Evolutionary conservation across 2,113 vertebrate genomes (phyloP).

Genomic region (Sterna hirundo): DNA sequence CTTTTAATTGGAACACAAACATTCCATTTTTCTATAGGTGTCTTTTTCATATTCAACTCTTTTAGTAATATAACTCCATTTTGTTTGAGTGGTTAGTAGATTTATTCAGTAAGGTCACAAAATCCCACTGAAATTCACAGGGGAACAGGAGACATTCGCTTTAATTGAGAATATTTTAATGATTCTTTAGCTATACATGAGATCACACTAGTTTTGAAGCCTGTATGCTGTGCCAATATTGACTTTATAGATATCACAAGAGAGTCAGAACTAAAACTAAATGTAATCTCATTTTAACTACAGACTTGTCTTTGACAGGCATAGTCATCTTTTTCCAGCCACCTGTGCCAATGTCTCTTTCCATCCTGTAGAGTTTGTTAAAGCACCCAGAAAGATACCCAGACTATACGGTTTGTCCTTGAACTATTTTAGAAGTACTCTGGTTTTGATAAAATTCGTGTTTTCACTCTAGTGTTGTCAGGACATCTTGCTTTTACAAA

Average conservation of each 20-base stretch:
- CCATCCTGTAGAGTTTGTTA: neutral
- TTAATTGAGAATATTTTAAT: conserved; percentile 18
- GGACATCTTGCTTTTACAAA: neutral
- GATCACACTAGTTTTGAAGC: neutral
- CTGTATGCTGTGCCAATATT: neutral
- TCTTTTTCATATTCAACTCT: neutral
- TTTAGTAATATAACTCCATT: neutral
- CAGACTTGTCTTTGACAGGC: neutral
- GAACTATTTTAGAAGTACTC: neutral
- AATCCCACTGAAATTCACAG: neutral
- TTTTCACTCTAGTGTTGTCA: neutral
- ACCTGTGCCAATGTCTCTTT: neutral
- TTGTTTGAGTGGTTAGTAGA: neutral
- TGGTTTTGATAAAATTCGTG: neutral
- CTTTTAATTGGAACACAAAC: neutral
- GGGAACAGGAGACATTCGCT: neutral
- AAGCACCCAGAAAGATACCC: neutral
- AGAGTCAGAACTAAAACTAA: neutral
- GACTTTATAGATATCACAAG: neutral
- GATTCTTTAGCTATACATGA: neutral
- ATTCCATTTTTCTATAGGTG: neutral
- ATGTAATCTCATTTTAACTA: neutral
- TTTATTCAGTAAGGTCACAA: neutral
- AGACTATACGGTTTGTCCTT: neutral
- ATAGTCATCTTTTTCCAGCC: neutral